Conservation (phyloP, 2,113 vertebrate genomes). For the Sorex araneus region DNA sequence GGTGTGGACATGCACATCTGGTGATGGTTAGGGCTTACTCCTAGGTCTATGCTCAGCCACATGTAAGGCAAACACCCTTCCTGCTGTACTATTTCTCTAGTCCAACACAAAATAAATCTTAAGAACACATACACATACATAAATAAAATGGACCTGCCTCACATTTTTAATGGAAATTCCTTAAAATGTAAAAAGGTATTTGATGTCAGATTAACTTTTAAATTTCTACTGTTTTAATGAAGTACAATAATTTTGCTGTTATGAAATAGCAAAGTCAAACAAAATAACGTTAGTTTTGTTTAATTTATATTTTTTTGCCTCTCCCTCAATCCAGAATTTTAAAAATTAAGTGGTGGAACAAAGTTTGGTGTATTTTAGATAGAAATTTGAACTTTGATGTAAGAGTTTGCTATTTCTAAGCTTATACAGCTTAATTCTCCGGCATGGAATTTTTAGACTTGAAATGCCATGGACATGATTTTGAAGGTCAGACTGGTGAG, state of each 20-base stretch:
- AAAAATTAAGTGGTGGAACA: slow-evolving; percentile 51
- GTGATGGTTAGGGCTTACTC: too few species aligned
- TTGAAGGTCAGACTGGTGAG: slow-evolving; percentile 78
- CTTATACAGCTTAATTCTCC: slow-evolving; percentile 63
- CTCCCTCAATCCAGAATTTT: neutral
- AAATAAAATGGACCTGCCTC: too few species aligned
- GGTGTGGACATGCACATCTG: too few species aligned
- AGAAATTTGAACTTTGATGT: slow-evolving; percentile 67
- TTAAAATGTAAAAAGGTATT: slow-evolving; percentile 31
- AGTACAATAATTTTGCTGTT: too few species aligned
- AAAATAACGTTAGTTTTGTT: neutral
- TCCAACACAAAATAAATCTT: too few species aligned
- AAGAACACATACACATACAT: too few species aligned
- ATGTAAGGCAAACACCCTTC: too few species aligned
- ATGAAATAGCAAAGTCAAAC: slow-evolving; percentile 45
- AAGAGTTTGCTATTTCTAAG: slow-evolving; percentile 62
- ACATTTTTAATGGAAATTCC: too few species aligned
- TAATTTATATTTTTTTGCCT: too few species aligned
- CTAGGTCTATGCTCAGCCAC: too few species aligned
- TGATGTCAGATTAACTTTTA: slow-evolving; percentile 55
- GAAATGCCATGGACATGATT: slow-evolving; percentile 70
- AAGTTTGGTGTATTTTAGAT: neutral
- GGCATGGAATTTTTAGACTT: slow-evolving; percentile 54
- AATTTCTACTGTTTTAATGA: slow-evolving; percentile 41
- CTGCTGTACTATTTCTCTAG: too few species aligned